Evolutionary conservation across 2,888 invertebrate genomes (phyloP).

Genomic region (Eurytoma adleriae): DNA sequence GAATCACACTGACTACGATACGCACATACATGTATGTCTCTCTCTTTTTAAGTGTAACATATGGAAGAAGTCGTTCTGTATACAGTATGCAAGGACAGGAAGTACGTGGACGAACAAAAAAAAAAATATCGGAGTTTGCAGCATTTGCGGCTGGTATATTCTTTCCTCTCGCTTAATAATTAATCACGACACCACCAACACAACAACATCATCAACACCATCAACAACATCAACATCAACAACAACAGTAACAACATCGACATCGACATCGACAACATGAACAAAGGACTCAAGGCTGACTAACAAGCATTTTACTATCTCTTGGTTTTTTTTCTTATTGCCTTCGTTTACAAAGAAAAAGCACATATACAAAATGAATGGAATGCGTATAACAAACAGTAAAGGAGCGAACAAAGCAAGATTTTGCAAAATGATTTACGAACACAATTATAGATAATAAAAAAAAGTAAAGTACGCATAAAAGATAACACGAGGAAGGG

Average conservation of each 20-base stretch:
- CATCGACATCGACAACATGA: constrained; percentile 30
- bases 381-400: neutral
- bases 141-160: constrained; percentile 32
- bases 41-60: neutral
- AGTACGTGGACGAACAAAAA: neutral
- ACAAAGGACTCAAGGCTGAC: constrained; percentile 48
- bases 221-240: constrained; percentile 14
- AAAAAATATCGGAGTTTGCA: constrained; percentile 19
- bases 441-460: constrained; percentile 7
- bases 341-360: constrained; percentile 31
- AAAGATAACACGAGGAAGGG: too few species aligned
- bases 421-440: constrained; percentile 7
- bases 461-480: too few species aligned
- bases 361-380: constrained; percentile 7
- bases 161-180: constrained; percentile 57
- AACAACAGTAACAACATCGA: constrained; percentile 13
- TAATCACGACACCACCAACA: constrained; percentile 15
- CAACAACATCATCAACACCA: constrained; percentile 25
- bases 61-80: neutral
- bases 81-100: constrained; percentile 1
- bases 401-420: neutral
- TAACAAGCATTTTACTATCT: constrained; percentile 49
- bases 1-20: constrained; percentile 30
- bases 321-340: constrained; percentile 37
- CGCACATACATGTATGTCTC: constrained; percentile 6